A percentile compares a stretch with the other conserved stretches of the same genome.
Evolutionary conservation across 1,140 invertebrate species (phyloP).

Genomic region (Halesus radiatus): DNA sequence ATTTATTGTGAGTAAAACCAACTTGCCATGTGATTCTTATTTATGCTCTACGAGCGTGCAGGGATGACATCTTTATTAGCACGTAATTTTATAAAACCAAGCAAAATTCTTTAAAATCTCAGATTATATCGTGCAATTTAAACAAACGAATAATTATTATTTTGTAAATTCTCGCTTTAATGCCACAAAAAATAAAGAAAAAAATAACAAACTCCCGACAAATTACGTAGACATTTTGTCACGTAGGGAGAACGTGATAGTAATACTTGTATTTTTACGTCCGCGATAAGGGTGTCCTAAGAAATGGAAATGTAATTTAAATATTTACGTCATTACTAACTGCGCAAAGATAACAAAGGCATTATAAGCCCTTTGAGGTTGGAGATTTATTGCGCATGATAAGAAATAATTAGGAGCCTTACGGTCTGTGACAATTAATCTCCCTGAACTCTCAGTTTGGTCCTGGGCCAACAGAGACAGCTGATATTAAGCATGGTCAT

Average conservation of each 20-base stretch:
- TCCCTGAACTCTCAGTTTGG: neutral
- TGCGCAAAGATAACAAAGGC: constrained; percentile 6
- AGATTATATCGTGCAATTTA: too few relatives aligned
- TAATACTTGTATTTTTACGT: constrained; percentile 16
- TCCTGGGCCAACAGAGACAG: constrained; percentile 3
- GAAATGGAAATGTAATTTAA: constrained; percentile 12
- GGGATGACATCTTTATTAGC: too few relatives aligned
- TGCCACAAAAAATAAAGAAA: too few relatives aligned
- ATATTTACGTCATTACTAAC: neutral
- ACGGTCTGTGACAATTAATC: constrained; percentile 6
- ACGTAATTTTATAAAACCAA: too few relatives aligned
- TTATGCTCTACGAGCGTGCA: too few relatives aligned
- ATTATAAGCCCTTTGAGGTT: constrained; percentile 6
- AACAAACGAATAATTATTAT: too few relatives aligned
- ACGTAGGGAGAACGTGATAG: neutral
- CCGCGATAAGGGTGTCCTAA: constrained; percentile 12
- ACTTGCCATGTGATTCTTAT: too few relatives aligned
- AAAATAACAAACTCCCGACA: too few relatives aligned
- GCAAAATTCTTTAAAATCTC: too few relatives aligned
- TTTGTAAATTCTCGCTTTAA: too few relatives aligned
- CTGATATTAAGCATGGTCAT: neutral
- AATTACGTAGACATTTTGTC: neutral
- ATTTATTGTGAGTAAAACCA: too few relatives aligned
- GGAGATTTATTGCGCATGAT: constrained; percentile 24
- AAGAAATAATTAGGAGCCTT: constrained; percentile 37